Evolutionary conservation across 92 coral and sea anemone genomes (phyloP), one percentile per base, ranked within the genome.

Genomic region (Isaurus tuberculatus): DNA sequence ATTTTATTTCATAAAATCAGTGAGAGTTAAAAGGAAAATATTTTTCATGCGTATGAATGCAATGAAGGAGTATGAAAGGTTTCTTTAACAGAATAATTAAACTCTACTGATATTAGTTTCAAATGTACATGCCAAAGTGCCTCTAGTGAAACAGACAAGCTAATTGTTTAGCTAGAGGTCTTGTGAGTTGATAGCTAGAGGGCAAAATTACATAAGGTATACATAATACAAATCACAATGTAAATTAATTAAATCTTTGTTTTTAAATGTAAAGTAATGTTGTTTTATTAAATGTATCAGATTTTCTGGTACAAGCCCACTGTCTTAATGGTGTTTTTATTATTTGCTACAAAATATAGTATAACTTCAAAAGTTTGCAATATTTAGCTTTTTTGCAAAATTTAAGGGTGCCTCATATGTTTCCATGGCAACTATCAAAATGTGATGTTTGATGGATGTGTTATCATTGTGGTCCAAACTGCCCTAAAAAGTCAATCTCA

Each of bases 171-270:
- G 81, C 67, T 75, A 32, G 68, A 0, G 48, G 81, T 73, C 80
- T 73, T 73, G 80, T 73, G 46, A 73, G 65, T 75, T 75, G 20
- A 75, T 53, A 75, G 81, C 81, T 75, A 34, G 81, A 75, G 0
- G 68, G 68, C 32, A 75, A 51, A 13, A 19, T 42, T 42, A 44
- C 6, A 73, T 6, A 31, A 31, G 65, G 65, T 55, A 30, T 27
- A 73, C n/a, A n/a, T n/a, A n/a, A n/a, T n/a, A n/a, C 19, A 57
- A 20, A 27, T 27, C 15, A 46, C 34, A 48, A 17, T 49, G 79
- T 11, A 73, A 49, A 15, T 51, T 15, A 73, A 31, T 8, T n/a
- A n/a, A n/a, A n/a, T n/a, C n/a, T 36, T 19, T 67, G 46, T 28
- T 40, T 72, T 27, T 72, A 43, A 71, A 69, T 72, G 79, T 72